These are phyloP conservation scores for Laothoe populi DNA, from an alignment of 2,888 invertebrate genomes.

Conservation along the genomic window DNA sequence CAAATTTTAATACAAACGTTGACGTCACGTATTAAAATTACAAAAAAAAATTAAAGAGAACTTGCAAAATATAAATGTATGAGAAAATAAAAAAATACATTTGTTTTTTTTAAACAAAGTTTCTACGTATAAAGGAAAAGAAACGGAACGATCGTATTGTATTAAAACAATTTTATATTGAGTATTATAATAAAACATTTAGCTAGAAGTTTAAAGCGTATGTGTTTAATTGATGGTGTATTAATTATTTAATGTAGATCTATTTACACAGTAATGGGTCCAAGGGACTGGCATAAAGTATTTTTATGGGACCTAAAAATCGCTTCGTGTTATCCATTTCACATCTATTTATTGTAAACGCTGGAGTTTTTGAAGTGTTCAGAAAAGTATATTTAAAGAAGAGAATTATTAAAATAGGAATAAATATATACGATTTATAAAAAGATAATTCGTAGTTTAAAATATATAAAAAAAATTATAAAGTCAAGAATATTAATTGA, in stretches of 20 bases:
- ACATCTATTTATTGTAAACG: constrained; percentile 36
- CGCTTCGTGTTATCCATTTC: constrained; percentile 35
- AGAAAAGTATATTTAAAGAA: neutral
- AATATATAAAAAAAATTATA: neutral
- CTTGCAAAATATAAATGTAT: neutral
- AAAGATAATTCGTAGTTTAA: neutral
- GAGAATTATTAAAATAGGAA: neutral
- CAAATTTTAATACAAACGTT: too few species aligned
- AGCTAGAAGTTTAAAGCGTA: constrained; percentile 12
- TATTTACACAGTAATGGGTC: constrained; percentile 22
- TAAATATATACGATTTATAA: neutral
- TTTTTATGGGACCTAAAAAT: constrained; percentile 48
- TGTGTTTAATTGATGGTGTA: constrained; percentile 22
- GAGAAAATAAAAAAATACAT: neutral
- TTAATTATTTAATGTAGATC: constrained; percentile 14
- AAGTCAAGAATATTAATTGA: constrained; percentile 3
- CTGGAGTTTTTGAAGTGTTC: constrained; percentile 23
- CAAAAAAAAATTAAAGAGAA: too few species aligned
- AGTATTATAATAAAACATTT: neutral
- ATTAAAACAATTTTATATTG: constrained; percentile 18
- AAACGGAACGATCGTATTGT: neutral
- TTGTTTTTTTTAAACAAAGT: neutral
- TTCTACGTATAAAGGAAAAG: constrained; percentile 13
- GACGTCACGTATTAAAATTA: too few species aligned
- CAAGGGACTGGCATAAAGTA: constrained; percentile 35